Conservation (phyloP, 2,888 invertebrate species). For the Eilema griseolum region DNA sequence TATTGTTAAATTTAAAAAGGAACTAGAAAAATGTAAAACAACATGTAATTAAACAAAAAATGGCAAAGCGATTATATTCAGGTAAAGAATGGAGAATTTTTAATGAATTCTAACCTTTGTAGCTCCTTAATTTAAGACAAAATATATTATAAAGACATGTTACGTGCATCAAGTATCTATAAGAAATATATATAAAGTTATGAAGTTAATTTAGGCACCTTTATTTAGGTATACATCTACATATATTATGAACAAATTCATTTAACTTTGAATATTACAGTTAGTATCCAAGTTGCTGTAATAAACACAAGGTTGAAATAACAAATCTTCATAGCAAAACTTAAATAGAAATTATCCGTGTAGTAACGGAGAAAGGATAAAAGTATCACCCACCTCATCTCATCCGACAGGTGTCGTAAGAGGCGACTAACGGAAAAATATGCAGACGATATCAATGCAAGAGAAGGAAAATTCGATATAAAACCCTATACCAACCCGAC, state of each 20-base stretch:
- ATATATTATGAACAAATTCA: not conserved
- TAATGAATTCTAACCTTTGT: not conserved
- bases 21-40: constrained; percentile 16
- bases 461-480: no score
- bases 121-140: no score
- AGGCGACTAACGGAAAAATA: no score
- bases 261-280: not conserved
- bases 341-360: no score
- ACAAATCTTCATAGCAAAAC: no score
- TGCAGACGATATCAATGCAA: no score
- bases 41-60: constrained; percentile 6
- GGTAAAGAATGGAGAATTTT: not conserved
- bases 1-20: not conserved
- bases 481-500: no score
- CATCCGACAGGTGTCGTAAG: no score
- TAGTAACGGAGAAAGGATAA: no score
- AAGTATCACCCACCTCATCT: no score
- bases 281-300: not conserved
- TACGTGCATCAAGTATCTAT: not conserved
- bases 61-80: constrained; percentile 6
- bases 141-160: no score
- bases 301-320: not conserved
- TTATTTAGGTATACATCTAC: not conserved
- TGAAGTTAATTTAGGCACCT: not conserved
- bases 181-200: not conserved